phyloP scores from a whole-genome alignment of 2,888 invertebrate species.

The Andricus curvator region DNA sequence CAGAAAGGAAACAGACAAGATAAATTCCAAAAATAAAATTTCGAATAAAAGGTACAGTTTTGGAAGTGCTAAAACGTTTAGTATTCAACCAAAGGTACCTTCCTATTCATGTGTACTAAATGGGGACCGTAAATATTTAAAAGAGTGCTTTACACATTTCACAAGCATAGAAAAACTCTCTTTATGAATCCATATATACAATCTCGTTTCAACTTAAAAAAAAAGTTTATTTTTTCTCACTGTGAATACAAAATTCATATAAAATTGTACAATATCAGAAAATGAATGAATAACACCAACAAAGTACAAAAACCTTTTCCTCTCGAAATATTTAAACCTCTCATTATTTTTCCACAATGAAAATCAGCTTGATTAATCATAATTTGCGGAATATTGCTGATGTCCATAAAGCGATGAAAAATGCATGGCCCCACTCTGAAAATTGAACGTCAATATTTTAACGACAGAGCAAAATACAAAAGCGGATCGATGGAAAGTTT shows the following conservation, averaged over 20 bases:
- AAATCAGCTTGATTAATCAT: not conserved
- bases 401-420: not conserved
- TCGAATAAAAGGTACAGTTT: not conserved
- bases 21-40: not conserved
- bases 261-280: not conserved
- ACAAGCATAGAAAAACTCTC: not conserved
- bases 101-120: not conserved
- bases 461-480: not conserved
- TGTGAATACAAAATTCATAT: not conserved
- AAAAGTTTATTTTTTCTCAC: not conserved
- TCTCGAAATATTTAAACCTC: not conserved
- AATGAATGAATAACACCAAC: not conserved
- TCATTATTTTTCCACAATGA: not conserved
- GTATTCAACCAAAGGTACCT: not conserved
- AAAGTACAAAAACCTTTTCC: not conserved
- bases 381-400: not conserved
- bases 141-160: not conserved
- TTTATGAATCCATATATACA: not conserved
- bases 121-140: not conserved
- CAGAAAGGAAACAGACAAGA: not conserved
- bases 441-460: constrained; percentile 3
- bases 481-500: not conserved
- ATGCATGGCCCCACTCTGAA: not conserved
- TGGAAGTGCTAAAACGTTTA: not conserved
- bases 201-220: not conserved